Base-by-base conservation (phyloP, 1,140 invertebrate genomes). In the Papilio dardanus region DNA sequence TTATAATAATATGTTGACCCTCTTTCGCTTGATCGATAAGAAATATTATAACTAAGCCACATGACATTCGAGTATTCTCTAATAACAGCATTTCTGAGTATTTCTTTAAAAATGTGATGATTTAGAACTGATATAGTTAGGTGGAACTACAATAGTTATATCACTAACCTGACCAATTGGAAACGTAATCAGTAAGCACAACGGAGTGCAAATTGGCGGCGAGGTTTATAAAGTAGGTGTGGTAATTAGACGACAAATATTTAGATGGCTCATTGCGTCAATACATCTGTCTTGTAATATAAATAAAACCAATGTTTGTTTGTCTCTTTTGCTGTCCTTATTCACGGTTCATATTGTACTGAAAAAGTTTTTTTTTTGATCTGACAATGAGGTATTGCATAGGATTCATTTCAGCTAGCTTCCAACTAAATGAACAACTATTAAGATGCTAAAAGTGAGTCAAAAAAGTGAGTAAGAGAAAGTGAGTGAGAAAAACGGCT, bases 201-300 rank as follows among this genome's bases (percentile, higher is more conserved):
- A 73, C 62, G 42, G 42, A 58, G 74, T 76, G n/a, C 37, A 69
- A 69, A 76, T 78, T 74, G 62, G 40, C 46, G 42, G 58, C 69
- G 50, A 74, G 50, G 76, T 65, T 58, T 74, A 68, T 67, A 65
- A 66, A 42, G 76, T 69, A 31, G 65, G 42, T 79, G 65, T 76
- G 71, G 71, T 79, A 76, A 71, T 54, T 42, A 30, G 67, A 68
- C 7, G 42, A 37, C 21, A 77, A 77, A 77, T 62, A 62, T 62
- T 62, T 62, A 30, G 8, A 28, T 16, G 10, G 21, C 28, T 62
- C 24, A 62, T 30, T 62, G 54, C 54, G 54, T 62, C 54, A 62
- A 62, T 62, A 62, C 54, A 62, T 62, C 42, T 46, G 42, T 16
- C 42, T n/a, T 19, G 16, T 19, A 7, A 19, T 46, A 46, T 46